Evolutionary conservation across 2,113 vertebrate genomes (phyloP), one percentile per base, ranked within the genome.

Genomic region (Scophthalmus maximus): DNA sequence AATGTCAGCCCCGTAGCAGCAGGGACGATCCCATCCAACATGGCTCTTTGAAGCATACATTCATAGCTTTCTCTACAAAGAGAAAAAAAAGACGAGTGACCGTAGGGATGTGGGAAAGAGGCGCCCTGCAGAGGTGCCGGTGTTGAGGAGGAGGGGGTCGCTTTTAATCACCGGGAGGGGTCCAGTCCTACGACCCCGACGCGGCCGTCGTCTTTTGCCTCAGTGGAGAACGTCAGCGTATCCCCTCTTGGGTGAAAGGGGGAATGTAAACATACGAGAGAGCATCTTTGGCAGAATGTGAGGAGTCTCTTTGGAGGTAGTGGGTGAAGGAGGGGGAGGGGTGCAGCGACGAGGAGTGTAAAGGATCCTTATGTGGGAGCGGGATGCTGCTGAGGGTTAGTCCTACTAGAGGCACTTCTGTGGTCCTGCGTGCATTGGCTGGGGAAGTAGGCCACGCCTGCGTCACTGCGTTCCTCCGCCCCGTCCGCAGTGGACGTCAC

Each of bases 281-380:
- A 85, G 83, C 82, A 85, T 91, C 90, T 93, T 92, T 94, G 93
- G 91, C 93, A 94, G 92, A 92, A 52, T 79, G 76, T 85, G 79
- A 91, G 72, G 81, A 82, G 83, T 90, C 74, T 92, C 78, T 87
- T 87, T 87, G 89, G 92, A 94, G 93, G 94, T 94, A 94, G 93
- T 87, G 92, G 91, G 85, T 79, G 65, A 53, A 32, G 44, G 63
- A 36, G 49, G 64, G 12, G 12, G 26, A 62, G 73, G 22, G 70
- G 50, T 42, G 62, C 81, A 75, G 76, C 77, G 61, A 75, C 25
- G 14, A 63, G 30, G 65, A 68, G 59, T 68, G 38, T 15, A 17
- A 60, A 53, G 75, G 62, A n/a, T n/a, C n/a, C 66, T 78, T 89
- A 92, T 82, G 90, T 84, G 47, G 89, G 85, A 22, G 87, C 69